These are phyloP conservation scores for Centropus bengalensis DNA, from an alignment of 2,113 vertebrate genomes.

Conservation along the genomic window DNA sequence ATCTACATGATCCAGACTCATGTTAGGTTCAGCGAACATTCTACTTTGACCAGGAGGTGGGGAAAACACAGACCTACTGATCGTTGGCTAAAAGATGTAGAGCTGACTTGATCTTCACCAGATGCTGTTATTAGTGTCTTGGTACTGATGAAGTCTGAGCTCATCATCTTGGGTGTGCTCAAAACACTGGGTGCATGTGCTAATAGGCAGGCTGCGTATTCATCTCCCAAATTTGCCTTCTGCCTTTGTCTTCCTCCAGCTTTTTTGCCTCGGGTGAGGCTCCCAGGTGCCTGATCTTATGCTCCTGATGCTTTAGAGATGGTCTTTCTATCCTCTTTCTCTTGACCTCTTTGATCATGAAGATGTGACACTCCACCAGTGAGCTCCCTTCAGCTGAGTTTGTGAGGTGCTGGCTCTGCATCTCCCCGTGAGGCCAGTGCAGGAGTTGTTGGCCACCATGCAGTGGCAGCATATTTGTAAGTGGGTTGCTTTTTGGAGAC, in stretches of 20 bases:
- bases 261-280: not conserved
- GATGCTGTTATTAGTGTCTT: not conserved
- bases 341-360: not conserved
- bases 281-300: not conserved
- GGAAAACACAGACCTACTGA: not conserved
- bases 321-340: not conserved
- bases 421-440: rapidly evolving
- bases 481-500: not conserved
- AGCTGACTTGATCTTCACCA: not conserved
- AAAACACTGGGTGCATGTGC: not conserved
- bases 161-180: rapidly evolving
- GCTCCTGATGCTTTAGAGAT: not conserved
- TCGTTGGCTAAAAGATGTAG: not conserved
- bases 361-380: no score
- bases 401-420: not conserved
- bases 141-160: not conserved
- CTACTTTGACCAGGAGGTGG: not conserved
- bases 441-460: rapidly evolving
- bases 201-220: not conserved
- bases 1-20: not conserved
- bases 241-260: not conserved
- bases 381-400: not conserved
- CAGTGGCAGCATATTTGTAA: rapidly evolving
- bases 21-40: not conserved
- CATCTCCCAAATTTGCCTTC: not conserved